These are phyloP conservation scores for Lagopus muta DNA, from an alignment of 2,113 vertebrate species.

Conservation along the genomic window DNA sequence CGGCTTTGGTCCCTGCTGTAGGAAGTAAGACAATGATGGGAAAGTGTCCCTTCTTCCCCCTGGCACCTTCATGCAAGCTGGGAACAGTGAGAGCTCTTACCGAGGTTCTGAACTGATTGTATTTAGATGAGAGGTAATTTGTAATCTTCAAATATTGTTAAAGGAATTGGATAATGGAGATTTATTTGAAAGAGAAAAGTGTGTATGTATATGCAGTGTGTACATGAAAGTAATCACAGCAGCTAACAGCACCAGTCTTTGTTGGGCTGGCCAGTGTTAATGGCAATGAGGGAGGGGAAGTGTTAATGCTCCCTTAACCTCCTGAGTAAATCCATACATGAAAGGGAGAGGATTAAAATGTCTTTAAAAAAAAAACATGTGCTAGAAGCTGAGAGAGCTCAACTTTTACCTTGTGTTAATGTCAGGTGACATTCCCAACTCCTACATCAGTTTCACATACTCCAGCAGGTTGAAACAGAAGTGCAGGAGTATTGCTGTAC, in stretches of 20 bases:
- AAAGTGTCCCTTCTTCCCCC: neutral
- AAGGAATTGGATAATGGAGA: neutral
- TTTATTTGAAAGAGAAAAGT: neutral
- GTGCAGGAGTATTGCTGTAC: neutral
- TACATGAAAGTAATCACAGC: neutral
- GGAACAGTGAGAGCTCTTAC: neutral
- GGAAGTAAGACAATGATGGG: neutral
- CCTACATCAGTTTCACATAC: neutral
- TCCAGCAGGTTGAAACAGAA: neutral
- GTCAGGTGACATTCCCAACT: neutral
- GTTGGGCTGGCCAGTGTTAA: neutral
- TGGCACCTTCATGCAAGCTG: neutral
- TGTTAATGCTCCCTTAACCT: neutral
- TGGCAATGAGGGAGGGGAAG: neutral
- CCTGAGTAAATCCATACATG: slow-evolving; percentile 11
- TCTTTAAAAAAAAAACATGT: slow-evolving; percentile 39
- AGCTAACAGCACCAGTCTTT: neutral
- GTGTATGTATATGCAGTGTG: rapidly evolving
- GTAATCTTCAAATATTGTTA: neutral
- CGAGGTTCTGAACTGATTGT: neutral
- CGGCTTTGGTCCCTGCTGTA: neutral
- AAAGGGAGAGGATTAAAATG: slow-evolving; percentile 37
- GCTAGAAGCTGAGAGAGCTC: neutral
- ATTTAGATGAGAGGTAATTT: neutral
- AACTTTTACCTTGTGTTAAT: slow-evolving; percentile 18